phyloP scores from a whole-genome alignment of 2,888 invertebrate species.

The Mythimna loreyi region DNA sequence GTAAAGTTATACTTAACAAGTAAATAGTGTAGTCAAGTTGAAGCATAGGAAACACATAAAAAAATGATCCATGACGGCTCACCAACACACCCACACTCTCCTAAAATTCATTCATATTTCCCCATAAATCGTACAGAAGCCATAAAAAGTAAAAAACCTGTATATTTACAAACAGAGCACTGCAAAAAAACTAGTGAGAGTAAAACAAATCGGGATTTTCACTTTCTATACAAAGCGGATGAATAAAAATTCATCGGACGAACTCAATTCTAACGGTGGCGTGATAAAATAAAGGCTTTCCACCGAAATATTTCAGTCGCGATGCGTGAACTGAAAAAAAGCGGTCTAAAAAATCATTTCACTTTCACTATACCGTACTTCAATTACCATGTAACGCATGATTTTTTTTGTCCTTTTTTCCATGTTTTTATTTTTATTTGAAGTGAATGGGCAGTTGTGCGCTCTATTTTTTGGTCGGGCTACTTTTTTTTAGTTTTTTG shows the following conservation, averaged over 20 bases:
- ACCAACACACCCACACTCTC: neutral
- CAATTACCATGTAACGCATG: slow-evolving; percentile 61
- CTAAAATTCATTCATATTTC: slow-evolving; percentile 46
- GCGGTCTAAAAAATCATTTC: slow-evolving; percentile 53
- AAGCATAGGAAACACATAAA: neutral
- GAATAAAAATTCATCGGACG: slow-evolving; percentile 65
- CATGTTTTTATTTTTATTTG: slow-evolving; percentile 50
- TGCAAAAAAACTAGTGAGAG: slow-evolving; percentile 41
- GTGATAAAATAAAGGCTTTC: slow-evolving; percentile 60
- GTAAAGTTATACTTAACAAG: neutral
- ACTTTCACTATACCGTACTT: slow-evolving; percentile 61
- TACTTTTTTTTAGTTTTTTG: slow-evolving; percentile 38
- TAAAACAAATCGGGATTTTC: slow-evolving; percentile 64
- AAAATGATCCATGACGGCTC: neutral
- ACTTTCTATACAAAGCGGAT: slow-evolving; percentile 67
- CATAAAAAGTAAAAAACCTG: slow-evolving; percentile 40
- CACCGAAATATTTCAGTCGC: slow-evolving; percentile 59
- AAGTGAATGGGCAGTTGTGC: slow-evolving; percentile 42
- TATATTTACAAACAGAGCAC: slow-evolving; percentile 53
- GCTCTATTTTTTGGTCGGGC: slow-evolving; percentile 20
- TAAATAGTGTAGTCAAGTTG: neutral
- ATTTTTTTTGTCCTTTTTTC: slow-evolving; percentile 54
- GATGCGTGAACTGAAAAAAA: slow-evolving; percentile 58
- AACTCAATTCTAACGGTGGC: slow-evolving; percentile 67
- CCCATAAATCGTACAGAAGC: slow-evolving; percentile 32